A percentile compares a stretch with the other conserved stretches of the same genome.
Evolutionary conservation across 2,888 invertebrate species (phyloP).

Genomic region (Morpho achilles): DNA sequence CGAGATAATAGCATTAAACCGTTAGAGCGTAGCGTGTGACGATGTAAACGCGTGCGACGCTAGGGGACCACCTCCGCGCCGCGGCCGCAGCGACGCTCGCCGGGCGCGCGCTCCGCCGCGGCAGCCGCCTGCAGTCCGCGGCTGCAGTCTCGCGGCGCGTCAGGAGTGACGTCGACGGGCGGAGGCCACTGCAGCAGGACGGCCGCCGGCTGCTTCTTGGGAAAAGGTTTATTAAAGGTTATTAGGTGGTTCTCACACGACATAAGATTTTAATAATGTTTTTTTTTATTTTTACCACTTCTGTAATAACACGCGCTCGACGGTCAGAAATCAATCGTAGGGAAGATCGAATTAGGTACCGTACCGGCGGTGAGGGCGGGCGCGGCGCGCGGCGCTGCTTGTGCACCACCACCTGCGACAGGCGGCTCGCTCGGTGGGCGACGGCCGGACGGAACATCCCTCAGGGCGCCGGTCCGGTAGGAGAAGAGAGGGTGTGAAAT

Average conservation of each 20-base stretch:
- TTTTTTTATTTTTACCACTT: too few species aligned
- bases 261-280: too few species aligned
- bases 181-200: too few species aligned
- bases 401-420: constrained; percentile 37
- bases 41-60: neutral
- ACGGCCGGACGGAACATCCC: too few species aligned
- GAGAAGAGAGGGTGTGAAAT: neutral
- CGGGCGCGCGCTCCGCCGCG: too few species aligned
- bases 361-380: constrained; percentile 14
- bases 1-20: neutral
- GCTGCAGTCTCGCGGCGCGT: too few species aligned
- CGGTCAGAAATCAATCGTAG: neutral
- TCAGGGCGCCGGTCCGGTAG: too few species aligned
- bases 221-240: neutral
- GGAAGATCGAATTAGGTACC: neutral
- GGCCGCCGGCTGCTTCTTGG: too few species aligned
- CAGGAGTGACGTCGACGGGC: too few species aligned
- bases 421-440: too few species aligned
- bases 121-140: too few species aligned
- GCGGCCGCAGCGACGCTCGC: neutral
- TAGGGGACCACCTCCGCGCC: neutral
- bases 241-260: neutral
- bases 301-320: neutral
- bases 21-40: neutral
- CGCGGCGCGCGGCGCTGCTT: constrained; percentile 30